A percentile compares a stretch with the other conserved stretches of the same genome.
These are phyloP conservation scores for Tenrec ecaudatus DNA, from an alignment of 2,113 vertebrate species.

Conservation along the genomic window DNA sequence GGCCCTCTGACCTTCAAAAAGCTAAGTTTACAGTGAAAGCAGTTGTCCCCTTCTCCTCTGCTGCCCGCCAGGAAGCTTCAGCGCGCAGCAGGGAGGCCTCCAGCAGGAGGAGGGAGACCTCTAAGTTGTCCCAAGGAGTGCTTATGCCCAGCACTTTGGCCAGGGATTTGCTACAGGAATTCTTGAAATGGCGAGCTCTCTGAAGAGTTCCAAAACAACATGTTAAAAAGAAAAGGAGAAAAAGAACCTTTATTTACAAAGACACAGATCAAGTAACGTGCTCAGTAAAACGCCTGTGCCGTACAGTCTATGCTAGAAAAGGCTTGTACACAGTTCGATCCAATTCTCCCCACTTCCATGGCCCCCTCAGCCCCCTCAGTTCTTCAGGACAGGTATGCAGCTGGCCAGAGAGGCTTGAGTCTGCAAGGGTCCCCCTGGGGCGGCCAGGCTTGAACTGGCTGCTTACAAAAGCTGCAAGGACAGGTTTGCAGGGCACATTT, in stretches of 20 bases:
- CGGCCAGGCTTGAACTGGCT: slow-evolving; percentile 63
- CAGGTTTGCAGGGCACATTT: slow-evolving; percentile 62
- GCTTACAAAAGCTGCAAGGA: slow-evolving; percentile 58
- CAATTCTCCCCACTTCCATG: not conserved
- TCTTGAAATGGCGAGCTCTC: slow-evolving; percentile 1
- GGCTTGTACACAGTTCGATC: not conserved
- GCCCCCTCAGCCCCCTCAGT: not conserved
- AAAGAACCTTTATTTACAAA: slow-evolving; percentile 40
- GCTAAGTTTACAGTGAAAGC: slow-evolving; percentile 42
- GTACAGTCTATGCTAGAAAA: not conserved
- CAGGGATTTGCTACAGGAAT: slow-evolving; percentile 1
- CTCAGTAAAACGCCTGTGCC: not conserved
- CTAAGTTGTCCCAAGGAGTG: not conserved
- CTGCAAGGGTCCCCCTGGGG: not conserved
- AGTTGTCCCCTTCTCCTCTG: not conserved
- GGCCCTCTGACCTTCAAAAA: slow-evolving; percentile 29
- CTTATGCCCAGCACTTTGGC: not conserved
- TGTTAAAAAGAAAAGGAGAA: not conserved
- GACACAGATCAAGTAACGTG: not conserved
- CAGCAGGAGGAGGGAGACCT: too few relatives aligned
- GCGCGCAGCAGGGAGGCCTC: too few relatives aligned
- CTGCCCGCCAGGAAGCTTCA: too few relatives aligned
- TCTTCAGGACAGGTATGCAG: slow-evolving; percentile 53
- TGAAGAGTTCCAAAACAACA: slow-evolving; percentile 46
- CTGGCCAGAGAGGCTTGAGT: slow-evolving; percentile 50